Base-by-base conservation (phyloP, 1,140 invertebrate genomes). In the Drosophila serrata region DNA sequence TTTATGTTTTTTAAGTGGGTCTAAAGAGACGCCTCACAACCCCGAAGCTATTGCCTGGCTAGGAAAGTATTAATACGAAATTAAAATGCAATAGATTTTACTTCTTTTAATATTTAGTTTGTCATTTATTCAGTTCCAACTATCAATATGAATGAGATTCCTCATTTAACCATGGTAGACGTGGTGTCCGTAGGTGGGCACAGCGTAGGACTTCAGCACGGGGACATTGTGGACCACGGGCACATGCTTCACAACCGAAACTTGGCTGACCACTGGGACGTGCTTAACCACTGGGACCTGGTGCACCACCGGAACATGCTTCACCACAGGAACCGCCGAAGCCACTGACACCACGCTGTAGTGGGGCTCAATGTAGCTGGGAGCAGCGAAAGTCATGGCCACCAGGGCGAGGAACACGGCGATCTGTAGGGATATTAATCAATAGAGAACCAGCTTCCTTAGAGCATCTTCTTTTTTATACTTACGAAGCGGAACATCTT, bases 401-500 rank as follows among this genome's bases (percentile, higher is more conserved):
- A 60, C 24, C 39, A 77, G 33, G 19, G 75, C 75, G 19, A 77
- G n/a, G 45, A 81, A 33, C 8, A 60, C 56, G 13, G 67, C 60
- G 46, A 81, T 48, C 78, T 81, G 0, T 0, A 29, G 6, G 17
- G 8, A 43, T 37, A 35, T 4, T 33, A 3, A n/a, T 8, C 8
- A 29, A 15, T 42, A 9, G 6, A 6, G 0, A 4, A 15, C 13
- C 8, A 35, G 11, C 3, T 0, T 1, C 8, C 17, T 1, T 1
- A 37, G 4, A 6, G 15, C 8, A 37, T 3, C 5, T 27, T n/a
- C n/a, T n/a, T n/a, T n/a, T 13, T 1, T n/a, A 9, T 37, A 74
- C 77, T 79, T 46, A 79, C 77, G 9, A 60, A 46, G 35, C 77
- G 77, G 48, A 51, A 79, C 76, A 79, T 79, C 0, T 67, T 79